Evolutionary conservation across 1,140 invertebrate genomes (phyloP), one percentile per base, ranked within the genome.

Genomic region (Grapholita molesta): DNA sequence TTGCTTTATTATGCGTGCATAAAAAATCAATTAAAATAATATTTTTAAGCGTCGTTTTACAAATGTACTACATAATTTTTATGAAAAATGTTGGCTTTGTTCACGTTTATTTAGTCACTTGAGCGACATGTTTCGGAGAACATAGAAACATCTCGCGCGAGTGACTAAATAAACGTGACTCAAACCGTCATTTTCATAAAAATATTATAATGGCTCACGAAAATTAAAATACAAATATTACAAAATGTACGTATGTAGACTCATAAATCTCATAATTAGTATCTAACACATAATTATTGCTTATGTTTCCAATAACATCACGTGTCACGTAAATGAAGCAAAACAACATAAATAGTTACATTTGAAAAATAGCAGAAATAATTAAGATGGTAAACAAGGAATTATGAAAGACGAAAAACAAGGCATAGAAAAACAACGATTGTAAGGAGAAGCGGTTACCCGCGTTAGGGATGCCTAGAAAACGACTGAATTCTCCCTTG

Each of bases 381-480:
- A 61, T 18, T 28, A 61, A 61, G n/a, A 61, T 61, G 55, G 55
- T 61, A 61, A 61, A 61, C 55, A 28, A 61, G 24, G 55, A 48
- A 30, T 61, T 28, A 68, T 66, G 33, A 70, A 70, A 71, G 71
- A 70, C 70, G 67, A 76, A 72, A 74, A 73, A 76, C 77, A 69
- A 71, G 28, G 72, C 71, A 73, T 74, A 70, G 73, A 70, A 74
- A 28, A 79, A 88, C 79, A 84, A 85, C 74, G 71, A 84, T 80
- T 77, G 80, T 70, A 83, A 83, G 72, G 75, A 77, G 61, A 79
- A 88, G 89, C 89, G 88, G 89, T 94, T 94, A 94, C 94, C 94
- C 91, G 93, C 92, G 82, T 93, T 94, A 81, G 95, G 95, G 89
- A 96, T 94, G 85, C 94, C 93, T 92, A 96, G 93, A 92, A 95